phyloP scores from a whole-genome alignment of 2,113 vertebrate species.

The Halichoeres trimaculatus region DNA sequence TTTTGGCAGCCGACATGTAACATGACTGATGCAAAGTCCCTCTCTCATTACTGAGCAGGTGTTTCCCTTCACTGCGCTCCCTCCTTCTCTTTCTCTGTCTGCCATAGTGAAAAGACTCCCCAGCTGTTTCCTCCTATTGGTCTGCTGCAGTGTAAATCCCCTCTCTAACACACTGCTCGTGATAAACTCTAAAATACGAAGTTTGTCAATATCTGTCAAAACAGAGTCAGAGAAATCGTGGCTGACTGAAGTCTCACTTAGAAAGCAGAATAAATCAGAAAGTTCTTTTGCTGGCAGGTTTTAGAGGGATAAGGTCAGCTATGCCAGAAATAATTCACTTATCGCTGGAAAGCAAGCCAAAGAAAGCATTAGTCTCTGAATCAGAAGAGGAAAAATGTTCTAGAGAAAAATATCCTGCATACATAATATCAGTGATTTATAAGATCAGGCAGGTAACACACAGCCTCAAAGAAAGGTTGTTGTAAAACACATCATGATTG shows the following conservation, averaged over 20 bases:
- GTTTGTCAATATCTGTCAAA: neutral
- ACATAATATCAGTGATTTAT: neutral
- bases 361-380: constrained; percentile 14
- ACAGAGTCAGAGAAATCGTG: constrained; percentile 10
- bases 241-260: constrained; percentile 27
- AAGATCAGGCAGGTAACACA: neutral
- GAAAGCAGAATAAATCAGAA: constrained; percentile 39
- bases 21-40: constrained; percentile 18
- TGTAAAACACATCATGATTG: neutral
- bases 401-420: constrained; percentile 14
- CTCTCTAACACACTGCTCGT: constrained; percentile 1
- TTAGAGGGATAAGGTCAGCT: neutral
- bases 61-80: constrained; percentile 28
- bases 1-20: constrained; percentile 11
- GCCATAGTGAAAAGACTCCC: constrained; percentile 12
- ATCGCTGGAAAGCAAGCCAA: constrained; percentile 15
- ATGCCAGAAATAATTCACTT: constrained; percentile 45
- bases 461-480: neutral
- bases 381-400: constrained; percentile 7
- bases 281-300: neutral
- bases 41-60: constrained; percentile 31
- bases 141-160: constrained; percentile 9
- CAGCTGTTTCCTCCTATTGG: constrained; percentile 15
- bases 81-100: neutral
- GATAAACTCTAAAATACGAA: neutral